Evolutionary conservation across 1,140 invertebrate species (phyloP), one percentile per base, ranked within the genome.

Genomic region (Radopholus similis): DNA sequence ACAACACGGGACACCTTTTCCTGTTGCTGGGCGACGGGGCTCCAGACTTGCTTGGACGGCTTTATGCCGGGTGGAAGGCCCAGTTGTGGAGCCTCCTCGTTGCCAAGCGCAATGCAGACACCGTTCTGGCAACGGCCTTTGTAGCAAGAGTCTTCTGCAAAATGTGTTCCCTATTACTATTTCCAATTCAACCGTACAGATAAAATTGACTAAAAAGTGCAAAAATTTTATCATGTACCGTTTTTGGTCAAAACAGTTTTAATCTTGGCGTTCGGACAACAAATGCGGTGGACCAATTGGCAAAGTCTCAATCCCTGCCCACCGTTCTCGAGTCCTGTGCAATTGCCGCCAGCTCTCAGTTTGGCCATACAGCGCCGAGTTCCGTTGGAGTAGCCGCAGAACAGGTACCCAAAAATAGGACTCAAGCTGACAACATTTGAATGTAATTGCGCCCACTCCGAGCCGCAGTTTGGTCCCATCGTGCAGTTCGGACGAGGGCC

Each of bases 361-460:
- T 82, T 83, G 8, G 81, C 66, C 13, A 71, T 64, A 62, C 79
- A 81, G 21, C 68, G 59, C 15, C 55, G 59, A 5, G 23, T 23
- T 11, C 76, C 81, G 55, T 71, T 55, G 1, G 76, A 75, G 1
- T 35, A 42, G 42, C 79, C 78, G 63, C 79, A 81, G 66, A 81
- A 81, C 9, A 81, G 55, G 35, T 72, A 81, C 28, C 59, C 13
- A 47, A 5, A 13, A 13, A 47, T 4, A 18, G n/a, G 42, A 13
- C 23, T 47, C 23, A 47, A 47, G 23, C 4, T 47, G 4, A 47
- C 4, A 47, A 47, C 23, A n/a, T 47, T 47, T 13, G 2, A 5
- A n/a, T 4, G 4, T 13, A 5, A 47, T 13, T 47, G 8, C 47
- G 30, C 68, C 21, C 15, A 78, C 73, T 77, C 62, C 1, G 79